Evolutionary conservation across 1,140 invertebrate genomes (phyloP).

Genomic region (Drosophila tsacasi): DNA sequence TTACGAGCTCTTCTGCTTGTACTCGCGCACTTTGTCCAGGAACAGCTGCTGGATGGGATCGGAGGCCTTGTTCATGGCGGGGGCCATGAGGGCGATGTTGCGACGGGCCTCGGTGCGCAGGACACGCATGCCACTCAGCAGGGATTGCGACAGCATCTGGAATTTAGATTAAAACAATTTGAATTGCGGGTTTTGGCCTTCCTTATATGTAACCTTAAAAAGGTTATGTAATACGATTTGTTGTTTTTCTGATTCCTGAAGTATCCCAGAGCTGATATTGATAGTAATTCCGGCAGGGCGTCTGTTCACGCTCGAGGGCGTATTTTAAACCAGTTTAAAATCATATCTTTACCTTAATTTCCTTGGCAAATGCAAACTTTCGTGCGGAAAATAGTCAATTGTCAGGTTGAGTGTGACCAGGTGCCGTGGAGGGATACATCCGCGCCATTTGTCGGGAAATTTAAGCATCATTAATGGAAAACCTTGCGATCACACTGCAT

Average conservation of each 20-base stretch:
- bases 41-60: constrained; percentile 98
- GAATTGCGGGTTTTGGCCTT: not conserved
- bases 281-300: rapidly evolving
- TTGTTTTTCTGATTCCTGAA: not conserved
- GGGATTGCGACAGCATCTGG: constrained; percentile 82
- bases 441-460: no score
- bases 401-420: constrained; percentile 10
- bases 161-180: constrained; percentile 39
- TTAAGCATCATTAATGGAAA: no score
- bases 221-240: constrained; percentile 73
- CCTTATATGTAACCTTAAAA: constrained; percentile 78
- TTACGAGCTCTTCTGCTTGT: constrained; percentile 87
- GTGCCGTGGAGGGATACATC: not conserved
- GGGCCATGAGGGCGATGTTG: constrained; percentile 89
- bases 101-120: constrained; percentile 85
- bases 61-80: constrained; percentile 89
- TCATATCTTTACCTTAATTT: constrained; percentile 59
- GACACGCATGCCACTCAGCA: constrained; percentile 71
- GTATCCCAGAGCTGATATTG: not conserved
- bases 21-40: constrained; percentile 96
- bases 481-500: not conserved
- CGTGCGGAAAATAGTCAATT: constrained; percentile 49
- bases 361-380: constrained; percentile 47
- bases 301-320: no score
- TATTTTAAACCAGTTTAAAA: not conserved